Conservation (phyloP, 2,113 vertebrate genomes). For the Anser cygnoides region DNA sequence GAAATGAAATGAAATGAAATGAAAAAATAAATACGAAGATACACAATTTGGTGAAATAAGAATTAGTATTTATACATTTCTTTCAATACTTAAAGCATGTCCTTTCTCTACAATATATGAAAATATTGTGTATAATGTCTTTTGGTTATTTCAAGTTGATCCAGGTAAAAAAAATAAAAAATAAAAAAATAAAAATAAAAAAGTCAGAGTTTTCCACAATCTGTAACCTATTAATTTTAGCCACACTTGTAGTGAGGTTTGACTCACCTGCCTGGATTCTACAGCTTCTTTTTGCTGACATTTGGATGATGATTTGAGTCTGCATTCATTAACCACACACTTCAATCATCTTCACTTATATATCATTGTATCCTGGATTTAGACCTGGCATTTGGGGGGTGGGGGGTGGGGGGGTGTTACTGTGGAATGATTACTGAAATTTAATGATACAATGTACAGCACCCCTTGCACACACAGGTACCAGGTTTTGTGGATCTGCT, state of each 20-base stretch:
- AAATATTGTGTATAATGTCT: neutral
- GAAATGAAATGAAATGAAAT: neutral
- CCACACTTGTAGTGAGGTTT: neutral
- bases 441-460: neutral
- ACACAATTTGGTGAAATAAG: neutral
- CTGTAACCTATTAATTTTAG: neutral
- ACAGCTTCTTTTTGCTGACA: neutral
- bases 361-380: neutral
- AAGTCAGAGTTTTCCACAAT: neutral
- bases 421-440: neutral
- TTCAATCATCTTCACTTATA: neutral
- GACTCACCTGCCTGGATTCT: neutral
- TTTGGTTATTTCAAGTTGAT: neutral
- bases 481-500: neutral
- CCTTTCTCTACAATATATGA: neutral
- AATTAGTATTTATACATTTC: neutral
- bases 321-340: neutral
- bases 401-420: fast-evolving
- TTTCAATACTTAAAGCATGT: neutral
- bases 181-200: neutral
- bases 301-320: neutral
- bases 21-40: neutral
- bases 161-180: no score
- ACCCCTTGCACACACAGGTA: no score
- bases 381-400: fast-evolving